These are phyloP conservation scores for Hassar affinis DNA, from an alignment of 2,113 vertebrate genomes.

Conservation along the genomic window DNA sequence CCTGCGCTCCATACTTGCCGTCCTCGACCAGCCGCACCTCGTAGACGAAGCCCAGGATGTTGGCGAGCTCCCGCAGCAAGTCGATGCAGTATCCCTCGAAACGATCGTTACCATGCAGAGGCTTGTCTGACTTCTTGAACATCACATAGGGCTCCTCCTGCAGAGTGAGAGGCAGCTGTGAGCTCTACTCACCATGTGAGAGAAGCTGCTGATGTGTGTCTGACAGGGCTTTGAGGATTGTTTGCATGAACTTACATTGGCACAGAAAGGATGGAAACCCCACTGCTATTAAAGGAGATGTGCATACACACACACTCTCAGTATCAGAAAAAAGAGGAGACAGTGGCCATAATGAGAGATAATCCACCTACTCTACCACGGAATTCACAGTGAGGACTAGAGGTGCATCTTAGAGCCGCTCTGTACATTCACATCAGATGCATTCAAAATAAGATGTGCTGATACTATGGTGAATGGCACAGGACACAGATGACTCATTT, in stretches of 20 bases:
- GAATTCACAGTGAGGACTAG: slow-evolving; percentile 47
- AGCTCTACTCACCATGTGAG: slow-evolving; percentile 12
- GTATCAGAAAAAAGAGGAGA: slow-evolving; percentile 30
- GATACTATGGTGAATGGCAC: slow-evolving; percentile 55
- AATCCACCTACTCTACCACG: slow-evolving; percentile 63
- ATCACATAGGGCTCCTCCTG: slow-evolving; percentile 98
- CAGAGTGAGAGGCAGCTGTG: slow-evolving; percentile 44
- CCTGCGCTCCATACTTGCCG: slow-evolving; percentile 93
- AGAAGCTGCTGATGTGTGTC: slow-evolving; percentile 17
- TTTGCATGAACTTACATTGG: slow-evolving; percentile 23
- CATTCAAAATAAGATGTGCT: slow-evolving; percentile 62
- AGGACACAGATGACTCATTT: slow-evolving; percentile 38
- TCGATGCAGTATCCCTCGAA: slow-evolving; percentile 98
- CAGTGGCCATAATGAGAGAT: slow-evolving; percentile 61
- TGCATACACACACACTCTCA: slow-evolving; percentile 4
- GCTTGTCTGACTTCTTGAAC: slow-evolving; percentile 98
- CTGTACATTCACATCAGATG: slow-evolving; percentile 52
- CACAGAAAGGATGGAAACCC: slow-evolving; percentile 6
- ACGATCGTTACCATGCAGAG: slow-evolving; percentile 93
- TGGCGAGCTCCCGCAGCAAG: slow-evolving; percentile 89
- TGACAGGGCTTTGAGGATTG: slow-evolving; percentile 32
- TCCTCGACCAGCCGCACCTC: slow-evolving; percentile 93
- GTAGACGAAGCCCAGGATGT: slow-evolving; percentile 92
- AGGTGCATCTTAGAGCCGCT: slow-evolving; percentile 45
- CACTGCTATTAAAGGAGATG: slow-evolving; percentile 11